These are phyloP conservation scores for Thysanoteuthis rhombus DNA, from an alignment of 2,888 invertebrate species.

Conservation along the genomic window DNA sequence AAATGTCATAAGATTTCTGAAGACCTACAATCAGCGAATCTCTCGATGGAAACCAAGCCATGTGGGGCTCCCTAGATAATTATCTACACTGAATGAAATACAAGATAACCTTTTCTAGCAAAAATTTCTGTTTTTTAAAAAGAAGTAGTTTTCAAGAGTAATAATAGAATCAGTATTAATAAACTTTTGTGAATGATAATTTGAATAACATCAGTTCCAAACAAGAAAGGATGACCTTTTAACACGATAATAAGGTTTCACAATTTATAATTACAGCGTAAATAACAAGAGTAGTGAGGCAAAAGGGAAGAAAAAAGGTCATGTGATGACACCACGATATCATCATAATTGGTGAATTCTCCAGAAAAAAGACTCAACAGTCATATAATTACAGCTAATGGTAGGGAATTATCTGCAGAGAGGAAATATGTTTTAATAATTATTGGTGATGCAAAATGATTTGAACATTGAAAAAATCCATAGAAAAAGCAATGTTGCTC, in stretches of 20 bases:
- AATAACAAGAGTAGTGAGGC: no score
- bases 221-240: not conserved
- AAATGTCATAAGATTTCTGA: no score
- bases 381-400: slow-evolving; percentile 12
- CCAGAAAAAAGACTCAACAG: not conserved
- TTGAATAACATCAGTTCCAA: not conserved
- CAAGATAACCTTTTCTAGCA: not conserved
- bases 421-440: not conserved
- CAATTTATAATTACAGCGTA: not conserved
- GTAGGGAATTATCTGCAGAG: not conserved
- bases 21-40: no score
- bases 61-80: no score
- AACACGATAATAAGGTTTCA: not conserved
- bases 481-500: no score
- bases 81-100: not conserved
- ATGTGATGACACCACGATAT: not conserved
- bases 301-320: no score
- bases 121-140: not conserved
- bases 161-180: not conserved
- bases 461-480: no score
- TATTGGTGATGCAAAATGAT: not conserved
- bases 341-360: not conserved
- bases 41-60: no score
- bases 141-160: not conserved
- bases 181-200: not conserved